Conservation (phyloP, 2,113 vertebrate species). For the Heterochromis multidens region DNA sequence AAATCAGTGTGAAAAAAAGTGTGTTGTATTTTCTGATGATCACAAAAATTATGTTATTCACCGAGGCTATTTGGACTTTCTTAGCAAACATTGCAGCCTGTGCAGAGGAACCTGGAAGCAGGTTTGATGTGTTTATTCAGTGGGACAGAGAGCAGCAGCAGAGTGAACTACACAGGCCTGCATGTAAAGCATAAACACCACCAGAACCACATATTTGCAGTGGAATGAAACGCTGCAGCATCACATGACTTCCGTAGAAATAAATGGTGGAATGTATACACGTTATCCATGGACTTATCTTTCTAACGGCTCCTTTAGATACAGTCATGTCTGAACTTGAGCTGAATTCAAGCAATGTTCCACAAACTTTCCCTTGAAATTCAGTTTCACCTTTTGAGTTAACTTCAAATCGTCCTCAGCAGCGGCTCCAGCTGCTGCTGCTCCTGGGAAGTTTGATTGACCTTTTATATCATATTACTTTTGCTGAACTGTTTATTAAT, state of each 20-base stretch:
- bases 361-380: background rate
- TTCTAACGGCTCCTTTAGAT: background rate
- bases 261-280: background rate
- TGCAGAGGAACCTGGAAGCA: background rate
- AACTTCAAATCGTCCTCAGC: background rate
- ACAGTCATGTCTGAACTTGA: background rate
- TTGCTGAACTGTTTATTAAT: background rate
- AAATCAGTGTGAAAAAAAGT: background rate
- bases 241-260: background rate
- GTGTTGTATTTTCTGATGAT: background rate
- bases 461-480: background rate
- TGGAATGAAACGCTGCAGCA: fast-evolving
- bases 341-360: background rate
- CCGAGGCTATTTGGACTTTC: fast-evolving
- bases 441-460: background rate
- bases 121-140: background rate
- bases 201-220: background rate
- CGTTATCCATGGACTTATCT: background rate
- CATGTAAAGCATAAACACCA: background rate
- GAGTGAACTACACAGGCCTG: background rate
- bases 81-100: fast-evolving
- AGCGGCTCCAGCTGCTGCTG: background rate
- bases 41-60: background rate
- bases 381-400: background rate
- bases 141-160: background rate